phyloP scores from a whole-genome alignment of 2,113 vertebrate species.

The Aramus guarauna region DNA sequence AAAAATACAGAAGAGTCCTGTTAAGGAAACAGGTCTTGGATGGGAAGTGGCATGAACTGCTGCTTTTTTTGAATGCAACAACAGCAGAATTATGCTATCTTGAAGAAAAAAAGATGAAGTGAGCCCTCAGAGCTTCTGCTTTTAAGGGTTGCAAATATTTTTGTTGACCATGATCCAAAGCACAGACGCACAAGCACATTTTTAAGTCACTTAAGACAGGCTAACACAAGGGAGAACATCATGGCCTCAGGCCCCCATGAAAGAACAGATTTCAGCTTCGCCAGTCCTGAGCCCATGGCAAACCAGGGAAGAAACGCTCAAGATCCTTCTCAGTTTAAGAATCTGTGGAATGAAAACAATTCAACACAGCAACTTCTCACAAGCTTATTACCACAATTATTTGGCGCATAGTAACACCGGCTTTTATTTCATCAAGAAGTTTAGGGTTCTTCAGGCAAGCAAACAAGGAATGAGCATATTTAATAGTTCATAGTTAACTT shows the following conservation, averaged over 20 bases:
- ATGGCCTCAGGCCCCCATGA: not conserved
- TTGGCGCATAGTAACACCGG: not conserved
- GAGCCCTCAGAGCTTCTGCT: not conserved
- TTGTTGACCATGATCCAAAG: not conserved
- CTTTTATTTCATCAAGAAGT: not conserved
- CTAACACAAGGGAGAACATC: not conserved
- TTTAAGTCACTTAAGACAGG: not conserved
- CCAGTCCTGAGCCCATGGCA: not conserved
- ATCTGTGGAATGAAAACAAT: constrained; percentile 34
- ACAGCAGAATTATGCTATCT: not conserved
- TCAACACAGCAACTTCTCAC: not conserved
- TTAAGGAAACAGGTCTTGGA: not conserved
- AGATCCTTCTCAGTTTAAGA: not conserved
- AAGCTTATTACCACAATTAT: not conserved
- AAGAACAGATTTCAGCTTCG: not conserved
- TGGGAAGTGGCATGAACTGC: not conserved
- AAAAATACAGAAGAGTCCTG: not conserved
- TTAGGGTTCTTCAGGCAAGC: not conserved
- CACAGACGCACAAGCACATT: not conserved
- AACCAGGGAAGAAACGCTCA: not conserved
- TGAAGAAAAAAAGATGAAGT: not conserved
- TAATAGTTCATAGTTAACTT: not conserved
- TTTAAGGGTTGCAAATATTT: not conserved
- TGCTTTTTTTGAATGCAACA: not conserved
- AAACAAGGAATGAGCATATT: not conserved